Evolutionary conservation across 2,888 invertebrate species (phyloP), one percentile per base, ranked within the genome.

Genomic region (Caradrina clavipalpis): DNA sequence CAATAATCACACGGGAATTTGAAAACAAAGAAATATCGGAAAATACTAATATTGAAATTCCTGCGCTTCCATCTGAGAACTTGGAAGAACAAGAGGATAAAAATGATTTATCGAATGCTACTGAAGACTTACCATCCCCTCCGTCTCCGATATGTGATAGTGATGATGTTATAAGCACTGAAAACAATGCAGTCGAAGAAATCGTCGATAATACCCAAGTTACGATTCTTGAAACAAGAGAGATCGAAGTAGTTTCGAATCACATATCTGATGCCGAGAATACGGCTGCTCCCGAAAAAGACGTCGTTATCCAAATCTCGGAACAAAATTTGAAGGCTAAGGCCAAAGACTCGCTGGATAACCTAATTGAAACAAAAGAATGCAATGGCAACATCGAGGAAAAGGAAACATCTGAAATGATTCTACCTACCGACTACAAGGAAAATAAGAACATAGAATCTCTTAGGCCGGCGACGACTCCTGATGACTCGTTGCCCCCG

Each of bases 361-460:
- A 85, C 60, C 73, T 82, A 56, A 77, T 82, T 21, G 86, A 86
- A 72, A 77, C 71, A 13, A 49, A 76, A 60, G 90, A 90, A 69
- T 91, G 89, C 84, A 93, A 93, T 81, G 93, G 91, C 35, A 88
- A 87, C 58, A 69, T 73, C 35, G 85, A 84, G 17, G 70, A 76
- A 35, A 76, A 81, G 47, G 68, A 72, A 45, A 53, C 61, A 13
- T 49, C 58, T 56, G 68, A 76, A 61, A 57, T 62, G 56, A 71
- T 65, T 11, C 50, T 54, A 49, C 56, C 58, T 15, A 63, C 42
- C 45, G 72, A 71, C 11, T 31, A 55, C 59, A 77, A 62, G 56
- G 82, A 82, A 47, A 73, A 65, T 17, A 65, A 49, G 57, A 73
- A 63, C 49, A 21, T 61, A 47, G 78, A 78, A 65, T 57, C 63